These are phyloP conservation scores for Psilopogon haemacephalus DNA, from an alignment of 2,113 vertebrate genomes.

Conservation along the genomic window DNA sequence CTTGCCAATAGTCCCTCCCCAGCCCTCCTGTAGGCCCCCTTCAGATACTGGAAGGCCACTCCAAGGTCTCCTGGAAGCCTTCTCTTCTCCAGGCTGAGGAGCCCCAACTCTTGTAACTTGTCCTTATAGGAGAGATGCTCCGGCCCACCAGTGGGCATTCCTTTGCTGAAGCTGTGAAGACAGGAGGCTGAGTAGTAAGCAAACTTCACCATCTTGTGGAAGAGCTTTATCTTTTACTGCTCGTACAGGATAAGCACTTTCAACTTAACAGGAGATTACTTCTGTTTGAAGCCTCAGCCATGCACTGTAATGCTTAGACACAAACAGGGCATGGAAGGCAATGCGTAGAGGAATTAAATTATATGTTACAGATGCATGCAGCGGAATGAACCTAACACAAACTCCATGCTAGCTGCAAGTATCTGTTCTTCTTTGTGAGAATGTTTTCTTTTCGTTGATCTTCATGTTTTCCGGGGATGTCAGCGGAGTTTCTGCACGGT, in stretches of 20 bases:
- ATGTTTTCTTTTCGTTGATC: slow-evolving; percentile 17
- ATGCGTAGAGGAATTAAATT: slow-evolving; percentile 40
- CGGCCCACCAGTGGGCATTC: not conserved
- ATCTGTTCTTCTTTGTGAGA: slow-evolving; percentile 50
- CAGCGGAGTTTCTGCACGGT: not conserved
- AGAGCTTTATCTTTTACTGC: slow-evolving; percentile 20
- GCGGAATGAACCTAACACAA: not conserved
- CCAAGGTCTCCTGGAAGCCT: no score
- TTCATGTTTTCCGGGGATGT: not conserved
- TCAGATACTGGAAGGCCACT: no score
- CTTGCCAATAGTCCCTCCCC: no score
- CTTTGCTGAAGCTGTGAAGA: not conserved
- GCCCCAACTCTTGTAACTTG: no score
- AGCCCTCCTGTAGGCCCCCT: no score
- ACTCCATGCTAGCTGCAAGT: not conserved
- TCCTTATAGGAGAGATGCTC: no score
- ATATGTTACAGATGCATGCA: slow-evolving; percentile 8
- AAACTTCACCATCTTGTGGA: not conserved
- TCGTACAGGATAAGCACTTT: slow-evolving; percentile 34
- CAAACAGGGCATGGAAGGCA: not conserved
- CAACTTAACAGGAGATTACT: slow-evolving; percentile 59
- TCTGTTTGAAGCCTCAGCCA: slow-evolving; percentile 54
- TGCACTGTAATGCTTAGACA: not conserved
- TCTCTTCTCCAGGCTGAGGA: no score
- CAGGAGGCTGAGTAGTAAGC: not conserved